A percentile compares a stretch with the other conserved stretches of the same genome.
Evolutionary conservation across 2,113 vertebrate genomes (phyloP).

Genomic region (Varanus salvator): DNA sequence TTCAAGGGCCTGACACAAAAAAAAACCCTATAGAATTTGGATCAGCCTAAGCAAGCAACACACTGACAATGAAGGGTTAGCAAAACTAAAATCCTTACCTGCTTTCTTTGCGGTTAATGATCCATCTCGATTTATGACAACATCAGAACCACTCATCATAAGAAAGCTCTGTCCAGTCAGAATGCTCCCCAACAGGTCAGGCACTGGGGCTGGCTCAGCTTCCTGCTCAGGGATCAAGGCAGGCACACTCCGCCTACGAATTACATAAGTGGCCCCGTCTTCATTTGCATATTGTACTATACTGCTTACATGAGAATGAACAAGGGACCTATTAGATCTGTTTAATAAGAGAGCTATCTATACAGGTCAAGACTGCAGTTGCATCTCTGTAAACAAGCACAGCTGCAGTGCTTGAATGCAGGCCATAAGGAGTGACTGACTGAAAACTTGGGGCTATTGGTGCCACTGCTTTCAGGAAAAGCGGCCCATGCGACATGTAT

Average conservation of each 20-base stretch:
- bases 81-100: conserved; percentile 72
- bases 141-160: conserved; percentile 90
- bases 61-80: fast-evolving
- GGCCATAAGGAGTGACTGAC: neutral
- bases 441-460: neutral
- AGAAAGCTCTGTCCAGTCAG: conserved; percentile 92
- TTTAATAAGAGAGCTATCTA: neutral
- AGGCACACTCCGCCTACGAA: conserved; percentile 73
- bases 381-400: neutral
- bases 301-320: conserved; percentile 55
- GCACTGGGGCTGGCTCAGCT: conserved; percentile 83
- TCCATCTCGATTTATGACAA: conserved; percentile 94
- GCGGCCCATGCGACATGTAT: no score
- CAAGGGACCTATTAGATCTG: neutral
- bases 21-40: neutral
- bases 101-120: conserved; percentile 85
- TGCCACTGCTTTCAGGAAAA: neutral
- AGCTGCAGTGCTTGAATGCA: neutral
- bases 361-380: neutral
- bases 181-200: conserved; percentile 95
- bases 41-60: neutral
- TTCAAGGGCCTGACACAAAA: neutral
- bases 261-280: conserved; percentile 63
- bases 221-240: conserved; percentile 66
- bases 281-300: conserved; percentile 58